Percentiles rank a stretch among this genome's conserved stretches.
Evolutionary conservation across 2,113 vertebrate genomes (phyloP).

Genomic region (Forbesichthys papilliferus): DNA sequence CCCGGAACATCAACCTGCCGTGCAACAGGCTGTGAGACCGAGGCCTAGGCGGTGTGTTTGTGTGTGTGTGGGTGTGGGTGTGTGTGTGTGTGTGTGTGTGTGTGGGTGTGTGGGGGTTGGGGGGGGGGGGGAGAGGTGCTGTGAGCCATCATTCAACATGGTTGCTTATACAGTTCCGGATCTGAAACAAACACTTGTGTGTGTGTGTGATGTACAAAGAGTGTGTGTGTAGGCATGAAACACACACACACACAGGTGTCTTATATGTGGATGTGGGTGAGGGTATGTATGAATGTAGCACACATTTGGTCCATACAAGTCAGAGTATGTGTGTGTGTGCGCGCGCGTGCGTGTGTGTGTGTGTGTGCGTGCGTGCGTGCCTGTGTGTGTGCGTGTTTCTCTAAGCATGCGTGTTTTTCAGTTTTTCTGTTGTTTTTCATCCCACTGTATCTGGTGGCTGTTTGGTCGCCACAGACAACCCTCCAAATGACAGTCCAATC

Average conservation of each 20-base stretch:
- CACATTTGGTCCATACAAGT: background rate
- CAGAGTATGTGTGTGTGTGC: conserved; percentile 23
- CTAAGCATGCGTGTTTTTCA: conserved; percentile 2
- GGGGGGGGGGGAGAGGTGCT: conserved; percentile 32
- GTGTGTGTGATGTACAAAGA: too few species aligned
- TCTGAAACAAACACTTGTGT: conserved; percentile 23
- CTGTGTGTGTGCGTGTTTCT: background rate
- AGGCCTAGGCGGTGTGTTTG: conserved; percentile 8
- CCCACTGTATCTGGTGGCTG: conserved; percentile 54
- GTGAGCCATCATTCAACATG: conserved; percentile 66
- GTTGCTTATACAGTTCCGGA: conserved; percentile 37
- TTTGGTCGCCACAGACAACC: conserved; percentile 56
- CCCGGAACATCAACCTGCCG: background rate
- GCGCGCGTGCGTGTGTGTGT: background rate
- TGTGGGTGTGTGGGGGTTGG: background rate
- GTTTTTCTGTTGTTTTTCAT: conserved; percentile 57
- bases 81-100: conserved; percentile 5
- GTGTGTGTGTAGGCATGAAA: too few species aligned
- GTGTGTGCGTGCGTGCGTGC: background rate
- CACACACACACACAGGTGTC: too few species aligned
- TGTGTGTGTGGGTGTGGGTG: conserved; percentile 7
- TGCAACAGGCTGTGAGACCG: conserved; percentile 11
- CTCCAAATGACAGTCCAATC: conserved; percentile 75
- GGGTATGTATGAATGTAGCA: background rate
- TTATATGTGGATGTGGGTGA: conserved; percentile 27